phyloP scores from a whole-genome alignment of 1,140 invertebrate genomes.

The Magallana gigas region DNA sequence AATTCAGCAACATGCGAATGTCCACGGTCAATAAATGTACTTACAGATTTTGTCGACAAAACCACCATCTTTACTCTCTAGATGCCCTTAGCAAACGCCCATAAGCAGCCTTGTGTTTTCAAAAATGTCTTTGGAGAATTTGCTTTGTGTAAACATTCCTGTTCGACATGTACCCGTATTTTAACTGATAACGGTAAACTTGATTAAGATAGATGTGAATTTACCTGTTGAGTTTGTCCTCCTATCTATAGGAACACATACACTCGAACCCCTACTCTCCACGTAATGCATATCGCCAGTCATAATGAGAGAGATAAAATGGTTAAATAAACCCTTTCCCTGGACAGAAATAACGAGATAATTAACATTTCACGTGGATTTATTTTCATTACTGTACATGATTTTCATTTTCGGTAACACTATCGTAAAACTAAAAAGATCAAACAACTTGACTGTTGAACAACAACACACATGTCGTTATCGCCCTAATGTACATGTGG shows the following conservation, averaged over 20 bases:
- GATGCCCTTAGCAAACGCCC: not conserved
- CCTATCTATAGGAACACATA: not conserved
- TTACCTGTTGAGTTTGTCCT: slow-evolving; percentile 1
- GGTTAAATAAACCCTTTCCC: not conserved
- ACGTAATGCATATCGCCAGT: not conserved
- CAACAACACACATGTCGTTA: too few species aligned
- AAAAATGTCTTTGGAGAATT: slow-evolving; percentile 13
- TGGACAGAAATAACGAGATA: not conserved
- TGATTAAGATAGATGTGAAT: slow-evolving; percentile 32
- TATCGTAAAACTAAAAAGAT: too few species aligned
- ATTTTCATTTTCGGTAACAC: too few species aligned
- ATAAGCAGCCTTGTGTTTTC: not conserved
- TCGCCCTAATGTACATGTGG: too few species aligned
- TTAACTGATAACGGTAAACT: not conserved
- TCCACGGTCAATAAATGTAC: not conserved
- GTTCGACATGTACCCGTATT: slow-evolving; percentile 11
- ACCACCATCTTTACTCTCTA: not conserved
- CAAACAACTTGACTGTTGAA: too few species aligned
- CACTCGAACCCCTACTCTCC: not conserved
- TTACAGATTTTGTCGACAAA: slow-evolving; percentile 11
- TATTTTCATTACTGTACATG: too few species aligned
- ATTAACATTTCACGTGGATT: too few species aligned
- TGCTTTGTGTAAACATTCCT: not conserved
- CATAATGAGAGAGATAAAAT: slow-evolving; percentile 19
- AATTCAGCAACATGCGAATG: too few species aligned